A percentile compares a stretch with the other conserved stretches of the same genome.
These are phyloP conservation scores for Psittacula echo DNA, from an alignment of 2,797 vertebrate species.

Conservation along the genomic window DNA sequence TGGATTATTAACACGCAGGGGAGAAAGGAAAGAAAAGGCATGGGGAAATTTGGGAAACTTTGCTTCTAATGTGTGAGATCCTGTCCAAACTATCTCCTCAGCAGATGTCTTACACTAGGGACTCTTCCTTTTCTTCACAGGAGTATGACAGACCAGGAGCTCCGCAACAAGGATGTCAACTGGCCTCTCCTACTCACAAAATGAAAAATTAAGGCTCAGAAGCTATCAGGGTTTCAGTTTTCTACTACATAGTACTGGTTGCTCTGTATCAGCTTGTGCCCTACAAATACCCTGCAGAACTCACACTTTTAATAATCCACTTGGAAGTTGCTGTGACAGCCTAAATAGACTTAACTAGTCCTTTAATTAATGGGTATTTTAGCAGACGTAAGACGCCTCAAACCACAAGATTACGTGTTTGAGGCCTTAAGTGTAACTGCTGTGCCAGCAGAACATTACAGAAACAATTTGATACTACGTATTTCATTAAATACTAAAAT, in stretches of 20 bases:
- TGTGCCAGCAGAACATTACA: not conserved
- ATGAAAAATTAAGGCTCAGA: not conserved
- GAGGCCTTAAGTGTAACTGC: not conserved
- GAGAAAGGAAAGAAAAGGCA: not conserved
- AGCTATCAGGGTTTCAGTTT: not conserved
- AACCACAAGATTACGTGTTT: not conserved
- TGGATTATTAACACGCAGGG: not conserved
- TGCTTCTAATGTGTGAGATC: not conserved
- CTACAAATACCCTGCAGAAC: not conserved
- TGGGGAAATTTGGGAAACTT: not conserved
- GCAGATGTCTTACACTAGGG: conserved; percentile 36
- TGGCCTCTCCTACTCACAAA: not conserved
- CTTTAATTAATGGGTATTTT: conserved; percentile 4
- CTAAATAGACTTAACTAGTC: not conserved
- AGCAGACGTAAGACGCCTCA: not conserved
- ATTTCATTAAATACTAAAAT: not conserved
- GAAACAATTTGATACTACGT: not conserved
- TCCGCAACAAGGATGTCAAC: not conserved
- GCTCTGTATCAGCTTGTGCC: not conserved
- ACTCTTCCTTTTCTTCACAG: not conserved
- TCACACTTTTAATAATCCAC: not conserved
- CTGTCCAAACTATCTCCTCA: not conserved
- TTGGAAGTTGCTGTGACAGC: not conserved
- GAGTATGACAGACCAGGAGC: not conserved
- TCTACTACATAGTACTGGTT: not conserved